phyloP scores from a whole-genome alignment of 2,888 invertebrate genomes.

The Ormyrus nitidulus region DNA sequence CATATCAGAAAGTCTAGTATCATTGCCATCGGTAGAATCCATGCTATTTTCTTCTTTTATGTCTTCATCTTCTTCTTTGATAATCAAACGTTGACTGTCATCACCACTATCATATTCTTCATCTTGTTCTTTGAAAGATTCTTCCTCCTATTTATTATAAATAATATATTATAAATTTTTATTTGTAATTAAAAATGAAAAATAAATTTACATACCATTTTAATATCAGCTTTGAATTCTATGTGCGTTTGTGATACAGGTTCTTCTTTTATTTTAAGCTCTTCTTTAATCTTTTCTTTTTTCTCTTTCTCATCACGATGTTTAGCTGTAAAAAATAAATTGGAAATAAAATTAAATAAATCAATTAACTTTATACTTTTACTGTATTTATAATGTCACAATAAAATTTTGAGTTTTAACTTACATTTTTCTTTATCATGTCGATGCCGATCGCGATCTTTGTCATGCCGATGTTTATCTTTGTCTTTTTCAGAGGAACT shows the following conservation, averaged over 20 bases:
- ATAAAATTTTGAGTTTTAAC: conserved; percentile 5
- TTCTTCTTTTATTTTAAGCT: conserved; percentile 72
- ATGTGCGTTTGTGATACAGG: conserved; percentile 73
- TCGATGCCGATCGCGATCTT: conserved; percentile 71
- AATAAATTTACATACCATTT: conserved; percentile 28
- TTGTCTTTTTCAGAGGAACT: conserved; percentile 69
- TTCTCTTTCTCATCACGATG: conserved; percentile 78
- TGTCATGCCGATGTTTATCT: conserved; percentile 74
- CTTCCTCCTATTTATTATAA: conserved; percentile 83
- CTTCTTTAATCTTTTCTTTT: conserved; percentile 76
- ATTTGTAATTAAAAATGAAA: conserved; percentile 1
- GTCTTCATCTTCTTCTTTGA: conserved; percentile 75
- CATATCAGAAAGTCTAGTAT: conserved; percentile 71
- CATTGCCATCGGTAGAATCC: conserved; percentile 69
- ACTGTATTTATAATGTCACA: neutral
- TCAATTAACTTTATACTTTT: neutral
- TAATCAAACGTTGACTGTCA: conserved; percentile 77
- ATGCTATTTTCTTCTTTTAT: conserved; percentile 65
- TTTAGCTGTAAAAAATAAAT: conserved; percentile 65
- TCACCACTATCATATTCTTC: conserved; percentile 74
- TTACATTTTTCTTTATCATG: conserved; percentile 73
- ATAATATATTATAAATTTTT: neutral
- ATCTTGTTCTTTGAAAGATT: conserved; percentile 77
- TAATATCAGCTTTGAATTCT: conserved; percentile 36
- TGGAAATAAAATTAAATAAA: conserved; percentile 3